phyloP scores from a whole-genome alignment of 2,888 invertebrate species.

The Mesoligia furuncula region DNA sequence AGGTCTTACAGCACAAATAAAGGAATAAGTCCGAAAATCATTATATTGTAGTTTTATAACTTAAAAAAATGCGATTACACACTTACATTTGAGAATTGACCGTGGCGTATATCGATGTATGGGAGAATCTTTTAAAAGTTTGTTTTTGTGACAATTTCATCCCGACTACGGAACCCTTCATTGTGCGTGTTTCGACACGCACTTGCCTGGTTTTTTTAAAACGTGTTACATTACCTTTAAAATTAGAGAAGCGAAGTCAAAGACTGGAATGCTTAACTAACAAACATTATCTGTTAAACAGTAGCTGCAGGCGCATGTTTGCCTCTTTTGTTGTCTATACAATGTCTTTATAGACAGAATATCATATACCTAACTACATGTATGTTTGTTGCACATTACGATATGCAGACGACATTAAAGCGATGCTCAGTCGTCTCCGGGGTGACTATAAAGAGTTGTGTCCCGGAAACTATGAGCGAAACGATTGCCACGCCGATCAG shows the following conservation, averaged over 20 bases:
- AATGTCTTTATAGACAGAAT: slow-evolving; percentile 21
- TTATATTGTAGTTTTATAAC: not conserved
- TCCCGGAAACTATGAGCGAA: slow-evolving; percentile 79
- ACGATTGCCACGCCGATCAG: slow-evolving; percentile 37
- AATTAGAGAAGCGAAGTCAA: not conserved
- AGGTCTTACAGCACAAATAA: not conserved
- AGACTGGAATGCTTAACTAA: not conserved
- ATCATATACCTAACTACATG: not conserved
- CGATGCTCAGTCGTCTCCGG: slow-evolving; percentile 70
- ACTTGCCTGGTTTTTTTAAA: not conserved
- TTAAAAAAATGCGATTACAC: not conserved
- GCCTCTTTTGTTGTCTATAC: slow-evolving; percentile 5
- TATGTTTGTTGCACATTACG: slow-evolving; percentile 43
- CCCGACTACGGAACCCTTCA: not conserved
- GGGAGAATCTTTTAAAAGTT: not conserved
- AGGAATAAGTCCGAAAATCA: not conserved
- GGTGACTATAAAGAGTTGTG: slow-evolving; percentile 82
- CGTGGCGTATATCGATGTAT: not conserved
- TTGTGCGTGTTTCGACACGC: not conserved
- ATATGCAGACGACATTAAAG: slow-evolving; percentile 67
- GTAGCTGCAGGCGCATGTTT: not conserved
- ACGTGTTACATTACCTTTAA: not conserved
- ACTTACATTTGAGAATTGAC: not conserved
- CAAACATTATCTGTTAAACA: not conserved
- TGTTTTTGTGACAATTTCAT: not conserved